Conservation (phyloP, 2,113 vertebrate genomes). For the Podarcis cretensis region DNA sequence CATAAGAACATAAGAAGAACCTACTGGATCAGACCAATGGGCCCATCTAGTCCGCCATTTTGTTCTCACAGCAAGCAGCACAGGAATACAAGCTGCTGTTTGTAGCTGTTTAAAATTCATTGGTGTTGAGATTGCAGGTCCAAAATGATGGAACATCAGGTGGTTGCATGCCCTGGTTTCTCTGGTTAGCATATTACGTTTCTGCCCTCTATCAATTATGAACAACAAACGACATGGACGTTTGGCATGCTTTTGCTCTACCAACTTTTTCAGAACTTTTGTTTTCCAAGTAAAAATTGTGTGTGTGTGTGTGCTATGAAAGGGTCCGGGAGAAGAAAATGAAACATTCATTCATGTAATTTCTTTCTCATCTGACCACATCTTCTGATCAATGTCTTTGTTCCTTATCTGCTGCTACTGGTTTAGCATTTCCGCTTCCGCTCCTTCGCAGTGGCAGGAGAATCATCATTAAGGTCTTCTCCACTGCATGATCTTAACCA, state of each 20-base stretch:
- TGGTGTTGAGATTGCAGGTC: neutral
- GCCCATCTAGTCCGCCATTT: no score
- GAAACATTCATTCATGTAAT: neutral
- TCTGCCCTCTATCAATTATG: neutral
- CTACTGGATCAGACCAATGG: no score
- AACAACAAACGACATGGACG: neutral
- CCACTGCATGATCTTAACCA: neutral
- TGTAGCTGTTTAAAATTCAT: neutral
- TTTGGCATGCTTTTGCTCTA: neutral
- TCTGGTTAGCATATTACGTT: neutral
- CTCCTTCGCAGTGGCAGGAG: neutral
- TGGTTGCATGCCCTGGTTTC: neutral
- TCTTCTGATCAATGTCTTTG: neutral
- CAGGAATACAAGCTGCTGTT: neutral
- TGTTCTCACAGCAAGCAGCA: slow-evolving; percentile 5
- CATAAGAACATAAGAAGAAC: no score
- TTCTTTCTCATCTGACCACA: neutral
- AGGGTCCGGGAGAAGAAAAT: neutral
- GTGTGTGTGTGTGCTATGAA: neutral
- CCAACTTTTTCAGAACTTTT: neutral
- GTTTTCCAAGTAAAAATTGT: neutral
- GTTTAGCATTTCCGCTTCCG: neutral
- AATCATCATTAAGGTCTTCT: neutral
- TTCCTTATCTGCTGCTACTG: neutral
- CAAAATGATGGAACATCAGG: neutral